Evolutionary conservation across 1,140 invertebrate genomes (phyloP), one percentile per base, ranked within the genome.

Genomic region (Drosophila sp.): DNA sequence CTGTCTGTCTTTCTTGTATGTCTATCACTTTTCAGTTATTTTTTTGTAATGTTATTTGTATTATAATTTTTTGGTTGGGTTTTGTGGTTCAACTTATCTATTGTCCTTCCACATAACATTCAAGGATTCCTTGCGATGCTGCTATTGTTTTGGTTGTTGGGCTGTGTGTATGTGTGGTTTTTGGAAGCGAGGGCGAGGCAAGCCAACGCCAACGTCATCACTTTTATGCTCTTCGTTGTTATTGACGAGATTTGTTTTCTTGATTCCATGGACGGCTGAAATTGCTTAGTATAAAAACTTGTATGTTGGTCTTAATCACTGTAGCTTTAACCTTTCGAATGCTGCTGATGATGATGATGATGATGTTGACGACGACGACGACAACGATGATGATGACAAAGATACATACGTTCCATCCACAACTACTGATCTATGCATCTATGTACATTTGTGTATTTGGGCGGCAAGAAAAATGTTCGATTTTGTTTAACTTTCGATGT

Each of bases 121-220:
- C n/a, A 33, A n/a, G n/a, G 7, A 17, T 32, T 6, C 5, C 29
- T 33, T 57, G 17, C 11, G 2, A 0, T 8, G 3, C 11, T 58
- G 56, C 29, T 35, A 17, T 58, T 33, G 56, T 25, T 58, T 33
- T 58, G n/a, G n/a, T 35, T 17, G 17, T 17, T 17, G 17, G 17
- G 6, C 10, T 58, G 56, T 35, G 32, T 32, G 30, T 58, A 32
- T 58, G n/a, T 32, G 30, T 33, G 56, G 23, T 54, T 27, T 11
- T 56, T 58, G 17, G 23, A 58, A 7, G 56, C 56, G 56, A 58
- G 56, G 56, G 56, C 56, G 56, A 58, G 56, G 56, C 56, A 58
- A 58, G 33, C n/a, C 56, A 58, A 58, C 56, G 56, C 56, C 32
- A 58, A 58, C 56, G 56, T 58, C 56, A 58, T 58, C 56, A 58